Conservation (phyloP, 2,888 invertebrate genomes). For the Nasonia oneida region DNA sequence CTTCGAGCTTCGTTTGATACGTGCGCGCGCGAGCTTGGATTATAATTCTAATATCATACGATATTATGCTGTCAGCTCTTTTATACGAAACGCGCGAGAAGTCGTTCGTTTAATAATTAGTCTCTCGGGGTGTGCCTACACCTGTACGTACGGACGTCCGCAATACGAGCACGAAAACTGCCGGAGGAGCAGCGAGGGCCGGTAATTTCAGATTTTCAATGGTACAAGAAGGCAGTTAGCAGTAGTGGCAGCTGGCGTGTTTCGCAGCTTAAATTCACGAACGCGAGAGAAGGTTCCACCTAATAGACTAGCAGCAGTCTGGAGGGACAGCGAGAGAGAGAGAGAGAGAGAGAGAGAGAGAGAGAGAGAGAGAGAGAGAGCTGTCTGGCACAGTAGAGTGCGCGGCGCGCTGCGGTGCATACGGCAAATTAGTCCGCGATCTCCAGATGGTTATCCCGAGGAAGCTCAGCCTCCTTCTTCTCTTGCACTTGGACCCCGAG, state of each 20-base stretch:
- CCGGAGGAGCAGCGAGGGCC: background rate
- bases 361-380: slow-evolving; percentile 17
- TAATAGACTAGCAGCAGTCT: too few relatives aligned
- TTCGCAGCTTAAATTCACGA: background rate
- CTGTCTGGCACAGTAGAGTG: slow-evolving; percentile 61
- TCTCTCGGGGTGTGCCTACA: background rate
- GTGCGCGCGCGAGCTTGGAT: background rate
- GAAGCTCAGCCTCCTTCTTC: slow-evolving; percentile 57
- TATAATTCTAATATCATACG: too few relatives aligned
- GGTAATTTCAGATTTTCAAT: slow-evolving; percentile 33
- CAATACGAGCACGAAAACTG: background rate
- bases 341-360: slow-evolving; percentile 22
- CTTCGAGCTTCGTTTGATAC: background rate
- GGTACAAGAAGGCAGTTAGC: slow-evolving; percentile 1
- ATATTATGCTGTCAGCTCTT: too few relatives aligned
- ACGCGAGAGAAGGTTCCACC: background rate
- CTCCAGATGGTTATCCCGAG: slow-evolving; percentile 58
- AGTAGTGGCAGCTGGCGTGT: background rate
- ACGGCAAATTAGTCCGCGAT: slow-evolving; percentile 63
- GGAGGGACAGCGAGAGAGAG: background rate
- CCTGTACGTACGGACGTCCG: background rate
- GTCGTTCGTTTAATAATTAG: background rate
- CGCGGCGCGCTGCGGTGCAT: slow-evolving; percentile 40
- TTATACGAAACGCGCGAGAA: too few relatives aligned
- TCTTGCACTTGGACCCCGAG: slow-evolving; percentile 40